These are phyloP conservation scores for Amphipoea lucens DNA, from an alignment of 2,888 invertebrate genomes.

Conservation along the genomic window DNA sequence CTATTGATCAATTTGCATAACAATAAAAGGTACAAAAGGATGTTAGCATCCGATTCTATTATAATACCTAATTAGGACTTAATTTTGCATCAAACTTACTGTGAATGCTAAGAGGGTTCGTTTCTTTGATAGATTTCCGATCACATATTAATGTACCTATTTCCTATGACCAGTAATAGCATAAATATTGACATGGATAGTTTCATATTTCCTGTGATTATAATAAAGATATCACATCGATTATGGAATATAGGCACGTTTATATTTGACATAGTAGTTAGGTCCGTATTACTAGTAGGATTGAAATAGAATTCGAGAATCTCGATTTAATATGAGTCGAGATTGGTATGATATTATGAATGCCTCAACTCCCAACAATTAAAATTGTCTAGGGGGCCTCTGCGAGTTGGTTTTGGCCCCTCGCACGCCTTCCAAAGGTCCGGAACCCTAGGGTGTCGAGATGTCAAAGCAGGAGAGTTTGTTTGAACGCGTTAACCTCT, in stretches of 20 bases:
- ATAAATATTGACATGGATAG: constrained; percentile 20
- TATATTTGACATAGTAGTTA: not conserved
- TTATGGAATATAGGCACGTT: not conserved
- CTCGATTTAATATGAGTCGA: not conserved
- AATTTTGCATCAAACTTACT: constrained; percentile 44
- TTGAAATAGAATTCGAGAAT: not conserved
- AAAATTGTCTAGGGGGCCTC: too few relatives aligned
- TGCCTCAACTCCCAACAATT: too few relatives aligned
- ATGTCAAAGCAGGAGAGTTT: too few relatives aligned
- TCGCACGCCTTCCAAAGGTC: too few relatives aligned
- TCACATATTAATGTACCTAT: constrained; percentile 31
- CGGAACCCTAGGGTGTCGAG: too few relatives aligned
- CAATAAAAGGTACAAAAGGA: constrained; percentile 52
- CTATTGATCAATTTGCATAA: constrained; percentile 53
- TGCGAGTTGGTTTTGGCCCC: too few relatives aligned
- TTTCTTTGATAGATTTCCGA: constrained; percentile 37
- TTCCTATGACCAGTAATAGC: constrained; percentile 23
- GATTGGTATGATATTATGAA: too few relatives aligned
- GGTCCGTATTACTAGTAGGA: not conserved
- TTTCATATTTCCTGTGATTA: constrained; percentile 37
- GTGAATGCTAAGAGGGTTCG: constrained; percentile 42
- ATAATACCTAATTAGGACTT: constrained; percentile 60
- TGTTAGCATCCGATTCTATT: constrained; percentile 56
- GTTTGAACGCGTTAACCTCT: too few relatives aligned
- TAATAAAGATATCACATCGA: not conserved